Percentiles rank a stretch among this genome's conserved stretches.
Conservation (phyloP, 2,113 vertebrate genomes). For the Hippopotamus amphibius region DNA sequence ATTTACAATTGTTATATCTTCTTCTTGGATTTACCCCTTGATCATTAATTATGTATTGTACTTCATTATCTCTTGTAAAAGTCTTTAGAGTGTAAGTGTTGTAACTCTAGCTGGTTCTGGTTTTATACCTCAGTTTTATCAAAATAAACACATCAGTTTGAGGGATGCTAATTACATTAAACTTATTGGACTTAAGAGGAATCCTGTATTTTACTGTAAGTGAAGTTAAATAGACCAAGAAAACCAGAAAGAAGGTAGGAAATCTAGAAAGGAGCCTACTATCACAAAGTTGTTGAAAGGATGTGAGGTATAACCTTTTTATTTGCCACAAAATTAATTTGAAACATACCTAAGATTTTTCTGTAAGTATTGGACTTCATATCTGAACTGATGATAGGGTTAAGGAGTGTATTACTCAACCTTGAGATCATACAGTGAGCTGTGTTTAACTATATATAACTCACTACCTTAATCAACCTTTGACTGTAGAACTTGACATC, state of each 20-base stretch:
- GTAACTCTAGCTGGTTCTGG: neutral
- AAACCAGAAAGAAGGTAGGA: constrained; percentile 46
- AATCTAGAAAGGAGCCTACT: constrained; percentile 38
- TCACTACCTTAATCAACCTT: neutral
- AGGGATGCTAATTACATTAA: neutral
- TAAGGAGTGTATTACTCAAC: neutral
- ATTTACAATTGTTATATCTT: too few relatives aligned
- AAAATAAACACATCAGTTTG: neutral
- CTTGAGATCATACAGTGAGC: neutral
- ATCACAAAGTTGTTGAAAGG: neutral
- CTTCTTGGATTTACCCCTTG: too few relatives aligned
- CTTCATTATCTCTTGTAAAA: too few relatives aligned
- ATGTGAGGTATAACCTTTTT: neutral
- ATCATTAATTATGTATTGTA: too few relatives aligned
- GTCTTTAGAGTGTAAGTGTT: neutral
- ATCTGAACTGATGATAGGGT: constrained; percentile 2
- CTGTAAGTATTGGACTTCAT: neutral
- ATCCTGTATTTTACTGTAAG: neutral
- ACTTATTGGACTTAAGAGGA: neutral
- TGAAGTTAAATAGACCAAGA: constrained; percentile 46
- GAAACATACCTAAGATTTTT: constrained; percentile 47
- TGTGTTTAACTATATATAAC: constrained; percentile 20
- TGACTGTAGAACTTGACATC: neutral
- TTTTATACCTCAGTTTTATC: neutral
- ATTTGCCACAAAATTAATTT: constrained; percentile 48